Base-by-base conservation (phyloP, 2,113 vertebrate genomes). In the Oostethus manadensis region DNA sequence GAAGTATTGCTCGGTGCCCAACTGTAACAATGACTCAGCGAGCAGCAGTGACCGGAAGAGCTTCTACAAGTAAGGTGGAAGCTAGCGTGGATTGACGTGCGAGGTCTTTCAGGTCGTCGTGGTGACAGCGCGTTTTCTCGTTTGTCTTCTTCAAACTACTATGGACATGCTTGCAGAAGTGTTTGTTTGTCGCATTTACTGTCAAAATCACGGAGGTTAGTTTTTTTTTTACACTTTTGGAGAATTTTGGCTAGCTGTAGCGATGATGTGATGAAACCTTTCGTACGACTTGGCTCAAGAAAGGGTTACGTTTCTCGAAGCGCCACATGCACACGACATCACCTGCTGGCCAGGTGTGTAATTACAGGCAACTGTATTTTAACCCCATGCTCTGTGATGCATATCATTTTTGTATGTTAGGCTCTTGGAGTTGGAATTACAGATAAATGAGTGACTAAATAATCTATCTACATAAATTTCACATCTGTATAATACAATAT, bases 61-160 rank as follows among this genome's bases (percentile, higher is more conserved):
- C 67, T 88, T 86, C 58, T 88, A 88, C 71, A 89, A 85, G 88
- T 89, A 68, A 86, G 88, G 1, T 0, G 14, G 1, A 15, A 7
- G 14, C 21, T 18, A 16, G 10, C 15, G 15, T 44, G 10, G 17
- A 29, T 26, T 58, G 17, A 26, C 14, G 10, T 44, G 8, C 10
- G 17, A 18, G 18, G 15, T 5, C 42, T 49, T 16, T 11, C 18
- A 20, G 40, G 20, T 44, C 42, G 44, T 44, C 56, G 23, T 17
- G 22, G 56, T 33, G 21, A 58, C 42, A 16, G 23, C 16, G 21
- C 10, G n/a, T n/a, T n/a, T n/a, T n/a, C n/a, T n/a, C n/a, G n/a
- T n/a, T 15, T 29, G 18, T 45, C 20, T 23, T 58, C 16, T 55
- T 20, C 14, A 26, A 26, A 17, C 35, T 38, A 17, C 9, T 26